Evolutionary conservation across 23 tunicate genomes (phyloP), one percentile per base, ranked within the genome.

Genomic region (Halocynthia roretzi): DNA sequence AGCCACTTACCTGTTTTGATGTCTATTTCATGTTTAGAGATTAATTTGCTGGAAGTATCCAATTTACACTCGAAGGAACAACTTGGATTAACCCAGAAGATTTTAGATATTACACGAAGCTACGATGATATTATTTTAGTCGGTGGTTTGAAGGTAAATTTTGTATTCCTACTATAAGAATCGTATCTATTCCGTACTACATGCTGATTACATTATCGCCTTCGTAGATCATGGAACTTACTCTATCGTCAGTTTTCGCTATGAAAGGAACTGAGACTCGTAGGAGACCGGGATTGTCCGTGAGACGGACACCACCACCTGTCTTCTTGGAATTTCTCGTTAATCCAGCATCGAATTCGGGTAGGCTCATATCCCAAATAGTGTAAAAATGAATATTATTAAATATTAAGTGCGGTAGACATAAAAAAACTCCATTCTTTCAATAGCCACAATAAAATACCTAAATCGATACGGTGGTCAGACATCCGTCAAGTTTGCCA

Each of bases 381-480:
- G 44, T 31, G 4, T 31, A 31, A 31, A 31, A 31, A 31, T 31
- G 44, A 31, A 4, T 31, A 31, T 31, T 31, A 31, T 31, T 31
- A 31, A 31, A 31, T 31, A 31, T 0, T 31, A 31, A 31, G 44
- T 31, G 44, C 44, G 44, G 44, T 31, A 31, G 44, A 4, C 44
- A 31, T 31, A 31, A 31, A 0, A 31, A 31, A 31, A 31, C 4
- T 31, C 44, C 44, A 31, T 31, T 71, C 5, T 71, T 15, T 71
- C 50, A 19, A 15, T 54, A 83, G 87, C 68, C 48, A 15, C 81
- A 1, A 6, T 83, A 7, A 54, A 64, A 18, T 83, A 63, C 68
- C 54, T 50, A 52, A 83, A 83, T 77, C 6, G n/a, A 10, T 76
- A 83, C 10, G 86, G 83, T 10, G 83, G 93, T 0, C 74, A 77